These are phyloP conservation scores for Bellardia bayeri DNA, from an alignment of 2,888 invertebrate species.

Conservation along the genomic window DNA sequence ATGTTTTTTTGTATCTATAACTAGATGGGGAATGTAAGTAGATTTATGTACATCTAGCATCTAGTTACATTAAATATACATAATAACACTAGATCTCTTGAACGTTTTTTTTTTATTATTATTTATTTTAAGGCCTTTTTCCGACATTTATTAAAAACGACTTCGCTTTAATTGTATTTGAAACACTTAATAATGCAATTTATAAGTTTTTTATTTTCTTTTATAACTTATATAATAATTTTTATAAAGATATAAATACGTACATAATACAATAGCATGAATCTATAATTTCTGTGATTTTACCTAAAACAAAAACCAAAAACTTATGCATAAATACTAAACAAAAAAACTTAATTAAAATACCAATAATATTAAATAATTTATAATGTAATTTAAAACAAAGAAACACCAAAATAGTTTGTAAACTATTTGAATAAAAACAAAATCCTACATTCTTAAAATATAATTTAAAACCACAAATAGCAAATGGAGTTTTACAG, in stretches of 20 bases:
- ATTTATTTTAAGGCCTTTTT: background rate
- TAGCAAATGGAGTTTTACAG: conserved; percentile 31
- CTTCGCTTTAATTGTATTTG: conserved; percentile 48
- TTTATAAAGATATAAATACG: conserved; percentile 1
- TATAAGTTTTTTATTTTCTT: background rate
- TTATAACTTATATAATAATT: background rate
- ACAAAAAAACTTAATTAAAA: conserved; percentile 39
- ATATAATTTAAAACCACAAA: conserved; percentile 31
- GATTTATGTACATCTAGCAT: too few relatives aligned
- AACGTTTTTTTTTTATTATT: background rate
- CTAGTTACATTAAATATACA: too few relatives aligned
- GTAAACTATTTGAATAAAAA: conserved; percentile 30
- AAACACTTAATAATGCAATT: background rate
- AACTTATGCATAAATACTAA: conserved; percentile 35
- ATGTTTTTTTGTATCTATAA: too few relatives aligned
- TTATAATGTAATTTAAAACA: conserved; percentile 11
- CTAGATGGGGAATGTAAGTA: too few relatives aligned
- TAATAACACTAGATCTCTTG: too few relatives aligned
- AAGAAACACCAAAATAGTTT: conserved; percentile 40
- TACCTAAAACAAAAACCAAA: conserved; percentile 47
- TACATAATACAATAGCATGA: conserved; percentile 29
- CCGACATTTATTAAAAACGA: background rate
- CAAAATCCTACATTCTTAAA: conserved; percentile 13
- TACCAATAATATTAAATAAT: conserved; percentile 27
- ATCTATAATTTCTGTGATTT: conserved; percentile 71